Conservation (phyloP, 2,888 invertebrate genomes). For the Ctenicera cuprea region DNA sequence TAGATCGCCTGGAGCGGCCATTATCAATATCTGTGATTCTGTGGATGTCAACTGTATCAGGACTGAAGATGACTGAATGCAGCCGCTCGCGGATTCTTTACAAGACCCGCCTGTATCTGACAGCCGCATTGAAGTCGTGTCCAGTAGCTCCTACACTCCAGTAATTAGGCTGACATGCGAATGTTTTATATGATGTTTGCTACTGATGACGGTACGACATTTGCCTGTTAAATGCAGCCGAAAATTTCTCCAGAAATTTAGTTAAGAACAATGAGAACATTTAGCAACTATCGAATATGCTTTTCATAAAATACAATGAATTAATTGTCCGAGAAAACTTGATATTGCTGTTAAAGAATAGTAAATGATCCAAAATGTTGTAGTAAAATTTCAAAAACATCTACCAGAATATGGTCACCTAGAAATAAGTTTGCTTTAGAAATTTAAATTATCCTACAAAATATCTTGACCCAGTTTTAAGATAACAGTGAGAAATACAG, state of each 20-base stretch:
- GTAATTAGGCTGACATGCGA: constrained; percentile 66
- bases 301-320: background rate
- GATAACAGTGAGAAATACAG: no score
- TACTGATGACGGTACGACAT: constrained; percentile 31
- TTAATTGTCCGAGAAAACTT: no score
- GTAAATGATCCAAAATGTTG: no score
- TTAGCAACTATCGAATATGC: background rate
- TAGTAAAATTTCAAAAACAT: no score
- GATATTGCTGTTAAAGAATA: no score
- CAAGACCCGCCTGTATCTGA: constrained; percentile 65
- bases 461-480: no score
- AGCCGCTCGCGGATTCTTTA: constrained; percentile 69
- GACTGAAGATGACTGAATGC: constrained; percentile 67
- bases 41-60: constrained; percentile 62
- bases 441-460: no score
- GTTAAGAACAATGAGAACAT: background rate
- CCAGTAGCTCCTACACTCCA: constrained; percentile 65
- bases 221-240: constrained; percentile 19
- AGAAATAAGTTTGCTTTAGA: no score
- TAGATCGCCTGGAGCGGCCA: constrained; percentile 59
- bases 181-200: constrained; percentile 57
- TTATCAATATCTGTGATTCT: constrained; percentile 63
- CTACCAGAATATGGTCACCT: no score
- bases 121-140: constrained; percentile 68
- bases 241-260: background rate